These are phyloP conservation scores for Diploscapter pachys DNA, from an alignment of 1,140 invertebrate species.

Conservation along the genomic window DNA sequence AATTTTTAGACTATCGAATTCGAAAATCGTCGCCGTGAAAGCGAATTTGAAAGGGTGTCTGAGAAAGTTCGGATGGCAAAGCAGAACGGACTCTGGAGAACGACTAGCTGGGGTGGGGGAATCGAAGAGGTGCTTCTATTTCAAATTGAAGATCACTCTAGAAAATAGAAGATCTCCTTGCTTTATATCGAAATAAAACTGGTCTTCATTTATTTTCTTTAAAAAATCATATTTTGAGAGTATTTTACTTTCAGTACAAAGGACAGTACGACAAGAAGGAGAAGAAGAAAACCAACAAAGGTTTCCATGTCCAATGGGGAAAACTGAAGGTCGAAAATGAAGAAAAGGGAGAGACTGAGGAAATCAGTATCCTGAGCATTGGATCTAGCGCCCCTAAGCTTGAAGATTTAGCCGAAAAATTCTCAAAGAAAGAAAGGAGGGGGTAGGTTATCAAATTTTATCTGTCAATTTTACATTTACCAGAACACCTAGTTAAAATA, in stretches of 20 bases:
- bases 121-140: conserved; percentile 44
- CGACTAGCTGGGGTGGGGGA: conserved; percentile 52
- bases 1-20: conserved; percentile 25
- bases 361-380: no score
- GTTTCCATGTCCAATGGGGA: conserved; percentile 46
- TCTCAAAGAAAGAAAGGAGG: no score
- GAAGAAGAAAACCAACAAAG: conserved; percentile 40
- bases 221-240: no score
- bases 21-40: conserved; percentile 20
- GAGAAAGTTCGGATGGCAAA: conserved; percentile 49
- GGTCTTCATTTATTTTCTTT: conserved; percentile 7
- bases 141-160: no score
- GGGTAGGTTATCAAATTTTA: no score
- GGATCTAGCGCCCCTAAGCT: no score
- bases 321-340: no score
- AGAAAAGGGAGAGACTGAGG: no score
- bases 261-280: conserved; percentile 49
- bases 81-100: conserved; percentile 52
- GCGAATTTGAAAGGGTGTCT: conserved; percentile 26
- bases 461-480: no score
- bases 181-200: conserved; percentile 9
- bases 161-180: not conserved
- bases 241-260: conserved; percentile 44
- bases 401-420: no score
- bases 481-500: no score